Evolutionary conservation across 2,113 vertebrate genomes (phyloP), one percentile per base, ranked within the genome.

Genomic region (Pluvianellus socialis): DNA sequence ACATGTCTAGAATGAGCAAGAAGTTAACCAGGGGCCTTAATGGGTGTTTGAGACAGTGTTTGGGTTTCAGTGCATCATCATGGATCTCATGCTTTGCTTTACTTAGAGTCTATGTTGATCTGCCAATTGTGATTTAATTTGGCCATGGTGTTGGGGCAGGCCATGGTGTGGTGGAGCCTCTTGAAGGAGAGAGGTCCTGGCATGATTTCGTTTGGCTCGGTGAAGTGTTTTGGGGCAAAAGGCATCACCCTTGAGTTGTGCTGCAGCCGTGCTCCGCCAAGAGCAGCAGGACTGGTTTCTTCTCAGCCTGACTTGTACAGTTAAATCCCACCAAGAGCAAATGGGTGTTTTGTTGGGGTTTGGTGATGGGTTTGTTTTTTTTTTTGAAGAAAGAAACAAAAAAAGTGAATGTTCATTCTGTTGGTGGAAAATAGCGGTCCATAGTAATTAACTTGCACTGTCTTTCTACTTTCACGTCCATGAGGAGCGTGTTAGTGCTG

Each of bases 151-250:
- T 3, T 38, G 58, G 38, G 52, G 11, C 32, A 3, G 0, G 6
- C 44, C 0, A 0, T 16, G 23, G 24, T 24, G 35, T 6, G 3
- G 40, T 0, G 0, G 6, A 59, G 28, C 26, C 14, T 35, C 1
- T 35, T 30, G 88, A 28, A 58, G 30, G 21, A 5, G 14, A 3
- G 2, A 6, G 42, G 28, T 59, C 26, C 35, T 1, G 4, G 44
- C 1, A 0, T 20, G 44, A 10, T 33, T 88, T 44, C 3, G 0
- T 47, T 63, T 65, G 53, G 49, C 12, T 14, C 16, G 6, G 16
- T 26, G 4, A 33, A 44, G 56, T 14, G 14, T 12, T 79, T 81
- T 62, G 35, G 19, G 0, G 6, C 38, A 62, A 72, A 56, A 42
- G 42, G 40, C n/a, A 40, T 47, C 0, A 3, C 44, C 40, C 53